Base-by-base conservation (phyloP, 2,888 invertebrate species). In the Caenorhabditis panamensis region DNA sequence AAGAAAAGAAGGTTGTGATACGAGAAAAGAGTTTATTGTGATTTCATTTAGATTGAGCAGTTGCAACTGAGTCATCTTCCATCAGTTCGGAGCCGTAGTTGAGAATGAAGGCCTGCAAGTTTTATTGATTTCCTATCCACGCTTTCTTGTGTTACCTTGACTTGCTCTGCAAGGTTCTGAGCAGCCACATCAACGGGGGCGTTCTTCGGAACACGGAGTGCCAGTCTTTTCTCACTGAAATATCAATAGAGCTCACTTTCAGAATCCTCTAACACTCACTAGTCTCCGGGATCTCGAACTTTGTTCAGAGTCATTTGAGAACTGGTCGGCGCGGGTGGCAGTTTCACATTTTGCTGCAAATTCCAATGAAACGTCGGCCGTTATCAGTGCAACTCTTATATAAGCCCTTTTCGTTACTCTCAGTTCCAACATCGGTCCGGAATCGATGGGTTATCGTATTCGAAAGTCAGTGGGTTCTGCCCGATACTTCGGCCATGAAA, bases 301-400 rank as follows among this genome's bases (percentile, higher is more conserved):
- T 61, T 64, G 28, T 80, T 80, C 62, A 80, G 13, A 13, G 80
- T 75, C 80, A 80, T 80, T 62, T 80, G 75, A 13, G 54, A 36
- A 44, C 49, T 61, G 54, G 51, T 59, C n/a, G 80, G 80, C 4
- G 69, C 53, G 0, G 41, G 11, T 8, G 80, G 71, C 20, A 72
- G 41, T 51, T 76, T 76, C 3, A 72, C 31, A 49, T 76, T 71
- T 26, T 18, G 31, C 69, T 79, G 58, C 11, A 76, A 54, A 47
- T 31, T 31, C 31, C 9, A 4, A 9, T 31, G 31, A 31, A 31
- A 31, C 31, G 31, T 31, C 31, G 31, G 31, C 31, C 9, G 31
- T 9, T 31, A 31, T 31, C 31, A 31, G 31, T 31, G 4, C 5
- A 31, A 31, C 31, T 31, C 31, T 31, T 31, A 4, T 9, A 31